Evolutionary conservation across 2,888 invertebrate genomes (phyloP).

Genomic region (Hirtodrosophila confusa): DNA sequence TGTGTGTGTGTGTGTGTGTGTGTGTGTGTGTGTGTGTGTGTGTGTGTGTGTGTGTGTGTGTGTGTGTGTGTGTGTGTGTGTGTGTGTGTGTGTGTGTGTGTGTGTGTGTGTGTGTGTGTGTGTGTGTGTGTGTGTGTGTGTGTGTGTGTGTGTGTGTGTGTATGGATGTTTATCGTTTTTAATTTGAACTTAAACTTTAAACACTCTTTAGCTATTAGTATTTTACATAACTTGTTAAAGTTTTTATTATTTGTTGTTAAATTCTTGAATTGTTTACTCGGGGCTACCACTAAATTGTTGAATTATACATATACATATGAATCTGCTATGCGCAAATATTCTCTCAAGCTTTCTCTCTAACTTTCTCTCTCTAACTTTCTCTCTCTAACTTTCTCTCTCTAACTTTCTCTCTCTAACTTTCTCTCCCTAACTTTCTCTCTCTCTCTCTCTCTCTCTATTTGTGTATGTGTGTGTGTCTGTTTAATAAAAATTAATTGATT

Average conservation of each 20-base stretch:
- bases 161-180: constrained; percentile 5
- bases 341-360: constrained; percentile 8
- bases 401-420: too few species aligned
- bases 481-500: constrained; percentile 39
- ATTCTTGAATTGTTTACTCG: constrained; percentile 69
- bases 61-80: constrained; percentile 14
- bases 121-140: constrained; percentile 12
- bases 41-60: constrained; percentile 14
- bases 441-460: neutral
- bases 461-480: constrained; percentile 24
- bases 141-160: constrained; percentile 19
- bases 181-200: constrained; percentile 47
- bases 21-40: constrained; percentile 16
- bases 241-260: constrained; percentile 53
- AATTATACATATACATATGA: constrained; percentile 51
- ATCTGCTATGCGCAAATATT: too few species aligned
- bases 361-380: neutral
- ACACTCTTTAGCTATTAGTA: constrained; percentile 49
- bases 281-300: constrained; percentile 63
- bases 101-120: constrained; percentile 17
- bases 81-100: constrained; percentile 16
- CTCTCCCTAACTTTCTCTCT: neutral
- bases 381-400: too few species aligned
- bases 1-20: constrained; percentile 15
- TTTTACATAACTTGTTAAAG: constrained; percentile 64